Base-by-base conservation (phyloP, 1,140 invertebrate genomes). In the Orussus abietinus region DNA sequence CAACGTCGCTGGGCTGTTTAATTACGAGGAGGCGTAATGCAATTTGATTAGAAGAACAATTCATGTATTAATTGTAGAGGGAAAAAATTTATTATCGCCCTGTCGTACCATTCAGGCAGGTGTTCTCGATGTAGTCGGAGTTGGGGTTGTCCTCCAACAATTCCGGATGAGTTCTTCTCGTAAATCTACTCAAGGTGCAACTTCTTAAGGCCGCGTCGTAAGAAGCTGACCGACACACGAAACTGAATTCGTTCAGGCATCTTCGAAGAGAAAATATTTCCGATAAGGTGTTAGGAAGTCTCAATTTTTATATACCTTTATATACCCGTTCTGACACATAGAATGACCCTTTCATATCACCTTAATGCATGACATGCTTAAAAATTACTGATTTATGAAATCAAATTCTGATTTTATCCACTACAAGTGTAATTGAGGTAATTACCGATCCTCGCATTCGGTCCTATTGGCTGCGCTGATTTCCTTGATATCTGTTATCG, bases 41-140 rank as follows among this genome's bases (percentile, higher is more conserved):
- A 12, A 35, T 45, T 14, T 26, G 33, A 26, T 42, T 4, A 19
- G 32, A 44, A 35, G 22, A 31, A 38, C 19, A 38, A 26, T 32
- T 6, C n/a, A 17, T 28, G 28, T 15, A 30, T 22, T 2, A n/a
- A 33, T 30, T 11, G 19, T 30, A 11, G 2, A 31, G 19, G 4
- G 42, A 44, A 22, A 29, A 20, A 30, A 21, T 38, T 34, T 6
- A 10, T 46, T 56, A 31, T 5, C n/a, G n/a, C n/a, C n/a, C n/a
- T n/a, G 22, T 57, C 57, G 76, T 75, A 91, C 90, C 85, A 64
- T 88, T 90, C 1, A 94, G 66, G 63, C 90, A 94, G 25, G 89
- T 90, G 58, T 94, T 94, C 76, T 94, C 90, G 48, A 92, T 74
- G 65, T 94, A 94, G 65, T 93, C 90, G 1, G 85, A 84, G 64